phyloP scores from a whole-genome alignment of 2,113 vertebrate genomes.

The Hipposideros armiger region DNA sequence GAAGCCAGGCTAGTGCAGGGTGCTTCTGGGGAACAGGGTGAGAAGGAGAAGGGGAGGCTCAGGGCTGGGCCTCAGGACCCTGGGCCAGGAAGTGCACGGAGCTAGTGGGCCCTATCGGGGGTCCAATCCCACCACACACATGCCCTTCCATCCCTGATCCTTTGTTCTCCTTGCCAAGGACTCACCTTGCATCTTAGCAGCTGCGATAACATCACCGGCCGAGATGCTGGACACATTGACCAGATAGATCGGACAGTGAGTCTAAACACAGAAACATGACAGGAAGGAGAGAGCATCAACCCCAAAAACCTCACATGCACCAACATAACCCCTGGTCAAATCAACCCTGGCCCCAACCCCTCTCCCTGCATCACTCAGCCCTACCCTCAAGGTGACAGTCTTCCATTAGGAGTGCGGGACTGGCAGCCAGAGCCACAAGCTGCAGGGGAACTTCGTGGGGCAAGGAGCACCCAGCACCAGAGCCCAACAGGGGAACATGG shows the following conservation, averaged over 20 bases:
- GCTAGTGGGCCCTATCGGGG: rapidly evolving
- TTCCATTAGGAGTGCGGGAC: background rate
- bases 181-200: constrained; percentile 98
- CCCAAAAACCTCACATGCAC: background rate
- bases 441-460: background rate
- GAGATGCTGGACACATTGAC: constrained; percentile 98
- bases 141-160: background rate
- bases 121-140: background rate
- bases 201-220: constrained; percentile 95
- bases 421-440: background rate
- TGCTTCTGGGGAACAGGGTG: background rate
- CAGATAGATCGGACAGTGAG: constrained; percentile 96
- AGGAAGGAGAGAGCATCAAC: background rate
- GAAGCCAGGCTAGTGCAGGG: background rate
- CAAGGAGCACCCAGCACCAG: background rate
- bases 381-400: background rate
- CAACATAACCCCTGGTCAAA: rapidly evolving
- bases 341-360: background rate
- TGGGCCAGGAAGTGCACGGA: rapidly evolving
- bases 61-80: background rate
- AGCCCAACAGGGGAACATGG: background rate
- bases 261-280: constrained; percentile 85
- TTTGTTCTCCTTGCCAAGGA: no score
- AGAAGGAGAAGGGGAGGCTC: background rate
- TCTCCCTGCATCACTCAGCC: rapidly evolving